Percentiles rank a stretch among this genome's conserved stretches.
Conservation (phyloP, 53 echinoderm and acorn worm species). For the Echinometra lucunter region DNA sequence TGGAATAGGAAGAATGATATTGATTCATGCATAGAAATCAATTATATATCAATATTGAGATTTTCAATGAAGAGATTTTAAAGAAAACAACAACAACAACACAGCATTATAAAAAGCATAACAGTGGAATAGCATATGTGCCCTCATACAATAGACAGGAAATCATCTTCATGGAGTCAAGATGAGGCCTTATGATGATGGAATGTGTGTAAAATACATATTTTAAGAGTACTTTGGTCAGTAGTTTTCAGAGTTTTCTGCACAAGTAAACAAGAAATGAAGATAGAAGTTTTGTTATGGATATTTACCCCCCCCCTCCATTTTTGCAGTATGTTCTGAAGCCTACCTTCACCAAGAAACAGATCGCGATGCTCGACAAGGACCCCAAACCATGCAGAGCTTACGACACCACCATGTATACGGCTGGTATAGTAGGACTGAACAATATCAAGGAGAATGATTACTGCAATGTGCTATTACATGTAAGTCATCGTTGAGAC, state of each 20-base stretch:
- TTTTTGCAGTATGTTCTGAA: constrained; percentile 90
- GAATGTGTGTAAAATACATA: too few species aligned
- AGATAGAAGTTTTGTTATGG: too few species aligned
- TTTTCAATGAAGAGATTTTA: too few species aligned
- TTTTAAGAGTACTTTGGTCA: background rate
- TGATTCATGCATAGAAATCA: too few species aligned
- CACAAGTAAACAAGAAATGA: too few species aligned
- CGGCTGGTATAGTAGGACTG: constrained; percentile 92
- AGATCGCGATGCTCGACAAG: constrained; percentile 76
- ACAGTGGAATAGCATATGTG: too few species aligned
- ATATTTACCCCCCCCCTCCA: background rate
- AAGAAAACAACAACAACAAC: too few species aligned
- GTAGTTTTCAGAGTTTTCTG: background rate
- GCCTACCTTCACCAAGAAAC: constrained; percentile 87
- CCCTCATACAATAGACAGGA: background rate
- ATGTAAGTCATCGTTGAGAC: constrained; percentile 92
- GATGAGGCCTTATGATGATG: too few species aligned
- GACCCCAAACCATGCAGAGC: constrained; percentile 87
- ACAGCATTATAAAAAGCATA: too few species aligned
- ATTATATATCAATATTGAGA: too few species aligned
- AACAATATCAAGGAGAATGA: constrained; percentile 99
- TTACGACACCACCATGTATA: constrained; percentile 87
- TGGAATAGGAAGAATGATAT: too few species aligned
- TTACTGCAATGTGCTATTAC: constrained; percentile 97
- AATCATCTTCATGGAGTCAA: background rate